Evolutionary conservation across 2,113 vertebrate species (phyloP), one percentile per base, ranked within the genome.

Genomic region (Xiphophorus hellerii): DNA sequence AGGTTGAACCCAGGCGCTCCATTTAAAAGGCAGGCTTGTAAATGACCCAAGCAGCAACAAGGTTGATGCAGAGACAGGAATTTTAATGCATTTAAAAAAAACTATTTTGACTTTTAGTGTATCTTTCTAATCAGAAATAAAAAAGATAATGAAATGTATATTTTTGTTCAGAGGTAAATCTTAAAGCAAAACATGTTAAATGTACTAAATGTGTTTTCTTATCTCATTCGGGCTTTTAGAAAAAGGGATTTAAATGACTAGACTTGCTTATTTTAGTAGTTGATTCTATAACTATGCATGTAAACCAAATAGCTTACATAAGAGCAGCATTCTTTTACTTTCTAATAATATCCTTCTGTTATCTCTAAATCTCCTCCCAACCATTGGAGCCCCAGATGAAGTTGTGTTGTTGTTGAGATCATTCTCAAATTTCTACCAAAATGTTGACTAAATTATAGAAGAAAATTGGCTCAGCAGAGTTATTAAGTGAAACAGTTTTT

Each of bases 341-440:
- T 85, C 88, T 85, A 87, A 86, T 84, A 83, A 86, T 88, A 87
- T 72, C 82, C 66, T 63, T 22, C 62, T 73, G 48, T 90, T 87
- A 79, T 86, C 88, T 84, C 76, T 66, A 84, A 90, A 90, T 88
- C 90, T 73, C 74, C 58, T 83, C 74, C 88, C 74, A 87, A 71
- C 66, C 80, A 2, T 54, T 37, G 20, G 76, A 62, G 71, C 62
- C 58, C 73, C 79, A 65, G 67, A 66, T 76, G 39, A 78, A 80
- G 66, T 73, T 22, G 8, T 58, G 2, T 58, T 11, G 10, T 54
- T 58, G 25, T 17, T 63, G 17, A 71, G 28, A n/a, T 66, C 13
- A 37, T 39, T 12, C 17, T 35, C 37, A 15, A 27, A 25, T 22
- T 11, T 3, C 1, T 11, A 37, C 7, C 48, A n/a, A n/a, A 13